A percentile compares a stretch with the other conserved stretches of the same genome.
Conservation (phyloP, 2,113 vertebrate genomes). For the Oxyruncus cristatus region DNA sequence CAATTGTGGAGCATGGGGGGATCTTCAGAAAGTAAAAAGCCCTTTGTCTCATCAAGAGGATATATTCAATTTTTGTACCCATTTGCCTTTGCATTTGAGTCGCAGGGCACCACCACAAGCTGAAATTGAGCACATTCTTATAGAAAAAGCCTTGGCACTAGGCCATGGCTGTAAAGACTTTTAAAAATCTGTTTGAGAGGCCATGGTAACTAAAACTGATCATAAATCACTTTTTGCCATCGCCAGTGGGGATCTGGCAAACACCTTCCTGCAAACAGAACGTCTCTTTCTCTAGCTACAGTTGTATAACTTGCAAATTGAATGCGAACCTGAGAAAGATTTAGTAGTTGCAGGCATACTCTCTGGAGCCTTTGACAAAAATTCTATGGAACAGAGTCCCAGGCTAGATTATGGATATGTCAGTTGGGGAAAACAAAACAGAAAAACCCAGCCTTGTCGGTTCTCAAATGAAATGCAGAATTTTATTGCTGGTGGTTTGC, state of each 20-base stretch:
- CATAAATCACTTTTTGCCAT: slow-evolving; percentile 59
- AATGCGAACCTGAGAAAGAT: slow-evolving; percentile 61
- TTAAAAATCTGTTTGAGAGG: slow-evolving; percentile 45
- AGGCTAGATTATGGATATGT: slow-evolving; percentile 60
- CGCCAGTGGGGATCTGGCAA: slow-evolving; percentile 60
- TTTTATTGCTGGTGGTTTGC: slow-evolving; percentile 57
- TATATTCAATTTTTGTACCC: background rate
- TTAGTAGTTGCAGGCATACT: slow-evolving; percentile 55
- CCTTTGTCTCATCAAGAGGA: background rate
- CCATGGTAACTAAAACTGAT: slow-evolving; percentile 52
- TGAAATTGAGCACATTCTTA: background rate
- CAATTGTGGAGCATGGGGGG: background rate
- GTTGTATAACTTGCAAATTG: slow-evolving; percentile 63
- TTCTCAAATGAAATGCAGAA: slow-evolving; percentile 58
- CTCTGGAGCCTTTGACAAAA: slow-evolving; percentile 62
- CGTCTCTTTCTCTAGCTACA: slow-evolving; percentile 40
- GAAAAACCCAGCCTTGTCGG: slow-evolving; percentile 27
- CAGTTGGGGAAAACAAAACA: slow-evolving; percentile 55
- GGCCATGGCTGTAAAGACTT: slow-evolving; percentile 13
- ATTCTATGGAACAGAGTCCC: slow-evolving; percentile 60
- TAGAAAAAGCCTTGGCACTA: slow-evolving; percentile 2
- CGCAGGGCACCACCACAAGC: background rate
- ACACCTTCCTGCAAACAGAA: slow-evolving; percentile 60
- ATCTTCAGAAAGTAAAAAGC: background rate
- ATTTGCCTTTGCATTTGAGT: background rate